Conservation (phyloP, 2,797 vertebrate species). For the Holocentrus rufus region DNA sequence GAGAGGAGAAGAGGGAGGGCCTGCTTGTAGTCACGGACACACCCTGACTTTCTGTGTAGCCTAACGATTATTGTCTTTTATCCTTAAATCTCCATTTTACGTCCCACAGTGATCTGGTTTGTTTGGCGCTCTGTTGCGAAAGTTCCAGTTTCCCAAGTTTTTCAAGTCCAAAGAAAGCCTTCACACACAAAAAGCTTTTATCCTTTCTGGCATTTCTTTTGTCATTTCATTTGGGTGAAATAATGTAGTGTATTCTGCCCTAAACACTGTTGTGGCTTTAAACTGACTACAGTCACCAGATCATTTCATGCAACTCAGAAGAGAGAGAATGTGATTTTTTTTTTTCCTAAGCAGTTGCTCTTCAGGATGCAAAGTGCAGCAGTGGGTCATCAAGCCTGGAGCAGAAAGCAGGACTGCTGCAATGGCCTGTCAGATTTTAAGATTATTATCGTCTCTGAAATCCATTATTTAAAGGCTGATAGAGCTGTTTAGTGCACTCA, state of each 20-base stretch:
- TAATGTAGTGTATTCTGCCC: too few species aligned
- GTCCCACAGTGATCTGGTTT: slow-evolving; percentile 13
- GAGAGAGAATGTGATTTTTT: too few species aligned
- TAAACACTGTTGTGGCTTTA: too few species aligned
- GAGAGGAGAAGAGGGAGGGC: slow-evolving; percentile 16
- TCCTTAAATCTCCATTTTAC: slow-evolving; percentile 27
- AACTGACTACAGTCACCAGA: too few species aligned
- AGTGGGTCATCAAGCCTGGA: slow-evolving; percentile 24
- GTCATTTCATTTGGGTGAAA: too few species aligned
- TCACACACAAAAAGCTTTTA: too few species aligned
- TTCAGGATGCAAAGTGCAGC: slow-evolving; percentile 5
- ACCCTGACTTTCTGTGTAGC: slow-evolving; percentile 52
- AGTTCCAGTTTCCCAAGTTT: not conserved
- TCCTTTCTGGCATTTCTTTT: too few species aligned
- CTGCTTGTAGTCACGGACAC: slow-evolving; percentile 36
- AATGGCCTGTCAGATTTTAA: slow-evolving; percentile 18
- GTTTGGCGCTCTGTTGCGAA: not conserved
- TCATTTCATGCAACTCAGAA: too few species aligned
- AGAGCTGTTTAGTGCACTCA: not conserved
- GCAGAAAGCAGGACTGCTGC: slow-evolving; percentile 16
- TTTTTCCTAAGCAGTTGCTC: slow-evolving; percentile 30
- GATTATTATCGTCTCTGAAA: slow-evolving; percentile 27
- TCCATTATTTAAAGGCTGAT: not conserved
- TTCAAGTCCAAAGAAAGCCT: not conserved
- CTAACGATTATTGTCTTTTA: slow-evolving; percentile 58